Evolutionary conservation across 1,140 invertebrate species (phyloP), one percentile per base, ranked within the genome.

Genomic region (Cotesia glomerata): DNA sequence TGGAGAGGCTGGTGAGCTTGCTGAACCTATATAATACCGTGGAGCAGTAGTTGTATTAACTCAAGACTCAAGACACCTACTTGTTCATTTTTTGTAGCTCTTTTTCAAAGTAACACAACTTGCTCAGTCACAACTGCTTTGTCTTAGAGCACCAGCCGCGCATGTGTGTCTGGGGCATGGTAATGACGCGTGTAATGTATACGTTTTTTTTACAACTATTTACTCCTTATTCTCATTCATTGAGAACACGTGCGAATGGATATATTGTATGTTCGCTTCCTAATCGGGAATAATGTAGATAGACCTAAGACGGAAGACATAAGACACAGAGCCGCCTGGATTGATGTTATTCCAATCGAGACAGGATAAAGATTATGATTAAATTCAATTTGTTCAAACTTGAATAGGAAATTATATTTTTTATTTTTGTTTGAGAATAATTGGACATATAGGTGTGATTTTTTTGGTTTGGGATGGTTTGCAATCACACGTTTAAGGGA

Each of bases 161-260:
- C 67, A 66, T 63, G 51, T 69, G 49, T 66, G 74, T 75, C 74
- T 75, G 67, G 67, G 39, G 35, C 71, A 54, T 75, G 61, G 71
- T 75, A 75, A 75, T 75, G 74, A 72, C 11, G 66, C 74, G 71
- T 49, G 65, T 75, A 75, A 75, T 75, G 67, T 63, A 70, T 61
- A 58, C 63, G 52, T 75, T 64, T 32, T 51, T 68, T 45, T 45
- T 45, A 11, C 11, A 9, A 45, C 11, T 45, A 45, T 45, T 45
- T 45, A 45, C 11, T 45, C 39, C 39, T 45, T 45, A 45, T 45
- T 45, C 49, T 58, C 52, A 45, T 32, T 49, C 34, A 69, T 69
- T 45, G 14, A 36, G 52, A 58, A 72, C 70, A 72, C 70, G 70
- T 72, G 70, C 35, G 51, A 58, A 62, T 62, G 8, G 45, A 36